Base-by-base conservation (phyloP, 2,797 vertebrate species). In the Miichthys miiuy region DNA sequence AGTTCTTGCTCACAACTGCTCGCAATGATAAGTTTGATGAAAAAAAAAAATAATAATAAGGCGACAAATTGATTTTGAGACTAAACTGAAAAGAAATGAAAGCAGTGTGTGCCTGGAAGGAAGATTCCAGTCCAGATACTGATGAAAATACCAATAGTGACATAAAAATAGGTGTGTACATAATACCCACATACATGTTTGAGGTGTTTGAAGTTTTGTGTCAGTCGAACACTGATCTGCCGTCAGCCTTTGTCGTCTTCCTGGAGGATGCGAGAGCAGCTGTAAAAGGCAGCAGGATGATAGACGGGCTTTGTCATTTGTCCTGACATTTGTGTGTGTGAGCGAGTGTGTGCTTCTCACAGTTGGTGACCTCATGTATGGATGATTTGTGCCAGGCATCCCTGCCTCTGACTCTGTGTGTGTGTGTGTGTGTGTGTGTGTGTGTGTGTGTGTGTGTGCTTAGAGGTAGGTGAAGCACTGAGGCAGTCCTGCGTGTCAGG, bases 231-330 rank as follows among this genome's bases (percentile, higher is more conserved):
- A 16, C 16, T 16, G 21, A 17, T 71, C 57, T 46, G 30, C 41
- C 23, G 7, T 54, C 30, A 65, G n/a, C 60, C 62, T 34, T 44
- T 21, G 11, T 38, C 13, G 9, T 73, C 50, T 58, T 11, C 8
- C 63, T 50, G n/a, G 17, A 60, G n/a, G 34, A 21, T 56, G 54
- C 34, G 42, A 72, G 57, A 72, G 5, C 68, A 70, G 76, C 79
- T 77, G 71, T 58, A 76, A 79, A 80, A 80, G 84, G 62, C 74
- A 50, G 44, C 42, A 23, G 60, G 20, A 25, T 81, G 68, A 78
- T 34, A 0, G 79, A 75, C 73, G 20, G 38, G 16, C 41, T 51
- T 60, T 56, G 61, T 88, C 72, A 85, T 77, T 41, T 20, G 7
- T 8, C 65, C n/a, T 75, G 76, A 72, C 56, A 9, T 66, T 5